Evolutionary conservation across 2,888 invertebrate species (phyloP).

Genomic region (Sialis lutaria): DNA sequence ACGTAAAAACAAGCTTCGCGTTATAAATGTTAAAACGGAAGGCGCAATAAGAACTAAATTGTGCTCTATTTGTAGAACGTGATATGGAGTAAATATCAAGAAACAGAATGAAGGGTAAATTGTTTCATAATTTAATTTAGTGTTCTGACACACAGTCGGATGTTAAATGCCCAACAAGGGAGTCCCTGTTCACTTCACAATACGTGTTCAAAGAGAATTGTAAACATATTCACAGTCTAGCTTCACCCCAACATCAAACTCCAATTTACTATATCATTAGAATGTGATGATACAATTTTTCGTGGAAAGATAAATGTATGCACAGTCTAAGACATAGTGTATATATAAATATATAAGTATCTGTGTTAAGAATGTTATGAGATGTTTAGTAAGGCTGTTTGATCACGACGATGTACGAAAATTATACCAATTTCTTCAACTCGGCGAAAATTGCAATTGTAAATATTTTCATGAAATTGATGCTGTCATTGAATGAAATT

Average conservation of each 20-base stretch:
- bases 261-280: too few species aligned
- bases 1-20: too few species aligned
- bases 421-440: background rate
- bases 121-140: background rate
- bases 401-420: background rate
- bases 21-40: too few species aligned
- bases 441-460: background rate
- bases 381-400: too few species aligned
- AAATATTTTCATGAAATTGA: background rate
- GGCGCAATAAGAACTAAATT: too few species aligned
- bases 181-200: background rate
- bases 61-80: background rate
- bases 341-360: too few species aligned
- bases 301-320: too few species aligned
- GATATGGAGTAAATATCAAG: background rate
- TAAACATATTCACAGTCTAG: too few species aligned
- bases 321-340: too few species aligned
- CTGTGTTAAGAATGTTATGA: too few species aligned
- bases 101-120: background rate
- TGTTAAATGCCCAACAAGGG: background rate
- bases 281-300: too few species aligned
- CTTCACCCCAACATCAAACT: too few species aligned
- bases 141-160: background rate
- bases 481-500: background rate
- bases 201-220: background rate